Evolutionary conservation across 2,888 invertebrate species (phyloP).

Genomic region (Idaea straminata): DNA sequence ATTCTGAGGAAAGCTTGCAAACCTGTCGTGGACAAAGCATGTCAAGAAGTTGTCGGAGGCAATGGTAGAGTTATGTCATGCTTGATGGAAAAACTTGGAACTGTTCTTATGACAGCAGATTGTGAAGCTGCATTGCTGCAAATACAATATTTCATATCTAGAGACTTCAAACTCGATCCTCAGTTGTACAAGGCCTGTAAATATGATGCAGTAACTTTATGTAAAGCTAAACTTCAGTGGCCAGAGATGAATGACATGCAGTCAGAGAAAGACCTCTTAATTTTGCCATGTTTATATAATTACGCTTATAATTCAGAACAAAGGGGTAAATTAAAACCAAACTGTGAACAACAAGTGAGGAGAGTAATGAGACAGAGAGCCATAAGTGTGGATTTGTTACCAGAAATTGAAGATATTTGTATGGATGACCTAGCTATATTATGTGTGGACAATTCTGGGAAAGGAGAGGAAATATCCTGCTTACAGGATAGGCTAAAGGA

Average conservation of each 20-base stretch:
- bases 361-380: constrained; percentile 97
- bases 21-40: constrained; percentile 89
- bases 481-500: constrained; percentile 91
- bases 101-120: constrained; percentile 89
- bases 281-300: constrained; percentile 94
- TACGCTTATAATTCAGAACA: constrained; percentile 81
- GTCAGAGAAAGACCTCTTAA: constrained; percentile 89
- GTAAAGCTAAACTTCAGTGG: constrained; percentile 90
- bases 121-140: constrained; percentile 96
- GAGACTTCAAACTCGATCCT: constrained; percentile 96
- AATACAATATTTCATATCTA: constrained; percentile 97
- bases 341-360: constrained; percentile 88
- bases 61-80: constrained; percentile 94
- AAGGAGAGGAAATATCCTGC: constrained; percentile 95
- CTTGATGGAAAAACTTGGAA: constrained; percentile 94
- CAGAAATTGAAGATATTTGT: constrained; percentile 95
- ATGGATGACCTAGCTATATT: constrained; percentile 90
- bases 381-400: constrained; percentile 94
- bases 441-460: constrained; percentile 92
- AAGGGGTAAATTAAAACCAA: constrained; percentile 76
- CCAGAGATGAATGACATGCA: constrained; percentile 82
- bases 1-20: constrained; percentile 92
- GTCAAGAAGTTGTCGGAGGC: constrained; percentile 86
- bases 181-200: constrained; percentile 93
- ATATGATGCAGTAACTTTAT: constrained; percentile 90